Evolutionary conservation across 2,113 vertebrate species (phyloP).

Genomic region (Plectropomus leopardus): DNA sequence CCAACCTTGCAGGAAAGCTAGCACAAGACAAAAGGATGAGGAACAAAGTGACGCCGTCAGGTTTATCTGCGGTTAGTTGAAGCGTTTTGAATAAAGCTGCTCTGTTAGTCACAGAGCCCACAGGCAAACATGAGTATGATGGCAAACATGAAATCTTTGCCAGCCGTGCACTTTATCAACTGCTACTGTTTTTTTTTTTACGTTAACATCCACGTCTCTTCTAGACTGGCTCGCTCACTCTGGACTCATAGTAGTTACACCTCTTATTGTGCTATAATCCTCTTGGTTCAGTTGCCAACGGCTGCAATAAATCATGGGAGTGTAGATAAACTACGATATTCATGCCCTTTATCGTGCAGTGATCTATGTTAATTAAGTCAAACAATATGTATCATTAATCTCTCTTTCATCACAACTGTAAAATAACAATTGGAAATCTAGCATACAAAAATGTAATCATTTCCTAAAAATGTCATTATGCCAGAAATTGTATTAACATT

Average conservation of each 20-base stretch:
- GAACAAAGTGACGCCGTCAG: conserved; percentile 52
- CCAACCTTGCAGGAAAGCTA: conserved; percentile 63
- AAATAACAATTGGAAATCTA: not conserved
- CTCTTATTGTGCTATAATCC: not conserved
- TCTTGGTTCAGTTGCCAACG: not conserved
- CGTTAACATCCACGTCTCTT: conserved; percentile 23
- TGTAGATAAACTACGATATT: not conserved
- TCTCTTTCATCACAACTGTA: not conserved
- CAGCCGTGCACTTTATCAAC: conserved; percentile 29
- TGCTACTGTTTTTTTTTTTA: conserved; percentile 43
- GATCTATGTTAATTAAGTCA: not conserved
- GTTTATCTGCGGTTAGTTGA: conserved; percentile 62
- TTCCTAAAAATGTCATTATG: no score
- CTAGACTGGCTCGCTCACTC: no score
- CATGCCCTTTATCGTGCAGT: not conserved
- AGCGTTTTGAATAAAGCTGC: conserved; percentile 55
- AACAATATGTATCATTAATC: not conserved
- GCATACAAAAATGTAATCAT: no score
- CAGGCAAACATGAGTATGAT: conserved; percentile 67
- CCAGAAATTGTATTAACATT: no score
- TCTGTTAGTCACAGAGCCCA: conserved; percentile 51
- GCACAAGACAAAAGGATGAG: conserved; percentile 62
- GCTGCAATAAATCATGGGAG: not conserved
- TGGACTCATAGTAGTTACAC: not conserved
- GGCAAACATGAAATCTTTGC: conserved; percentile 49